phyloP scores from a whole-genome alignment of 1,140 invertebrate genomes.

The Drosophila arizonae region DNA sequence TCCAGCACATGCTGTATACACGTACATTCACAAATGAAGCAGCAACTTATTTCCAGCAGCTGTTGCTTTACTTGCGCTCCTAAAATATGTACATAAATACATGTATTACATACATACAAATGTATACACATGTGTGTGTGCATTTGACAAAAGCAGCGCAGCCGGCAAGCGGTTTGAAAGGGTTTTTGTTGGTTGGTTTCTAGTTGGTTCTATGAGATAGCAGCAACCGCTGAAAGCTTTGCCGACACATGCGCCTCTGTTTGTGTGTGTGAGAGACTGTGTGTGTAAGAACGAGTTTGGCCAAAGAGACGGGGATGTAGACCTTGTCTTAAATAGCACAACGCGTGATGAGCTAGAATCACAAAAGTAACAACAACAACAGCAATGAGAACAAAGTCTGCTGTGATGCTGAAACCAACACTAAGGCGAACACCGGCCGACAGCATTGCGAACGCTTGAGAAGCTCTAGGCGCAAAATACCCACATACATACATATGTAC shows the following conservation, averaged over 20 bases:
- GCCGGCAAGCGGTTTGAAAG: conserved; percentile 39
- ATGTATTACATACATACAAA: conserved; percentile 22
- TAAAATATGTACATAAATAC: conserved; percentile 46
- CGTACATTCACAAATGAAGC: neutral
- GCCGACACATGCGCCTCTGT: neutral
- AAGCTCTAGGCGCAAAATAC: neutral
- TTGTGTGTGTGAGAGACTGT: neutral
- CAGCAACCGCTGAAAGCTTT: neutral
- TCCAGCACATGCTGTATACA: no score
- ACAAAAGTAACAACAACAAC: conserved; percentile 13
- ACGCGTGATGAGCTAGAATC: conserved; percentile 50
- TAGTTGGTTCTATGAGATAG: conserved; percentile 35
- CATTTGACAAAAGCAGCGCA: conserved; percentile 1
- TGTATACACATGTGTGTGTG: neutral
- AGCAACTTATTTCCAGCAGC: conserved; percentile 34
- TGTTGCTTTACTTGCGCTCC: conserved; percentile 43
- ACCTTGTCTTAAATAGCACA: conserved; percentile 56
- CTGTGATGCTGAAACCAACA: conserved; percentile 12
- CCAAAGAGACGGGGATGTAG: conserved; percentile 43
- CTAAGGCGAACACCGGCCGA: neutral
- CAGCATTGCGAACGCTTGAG: neutral
- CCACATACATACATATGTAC: neutral
- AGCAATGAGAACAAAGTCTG: conserved; percentile 4
- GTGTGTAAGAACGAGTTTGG: conserved; percentile 55
- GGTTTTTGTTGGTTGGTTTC: conserved; percentile 23